These are phyloP conservation scores for Vanacampus margaritifer DNA, from an alignment of 2,113 vertebrate genomes.

Conservation along the genomic window DNA sequence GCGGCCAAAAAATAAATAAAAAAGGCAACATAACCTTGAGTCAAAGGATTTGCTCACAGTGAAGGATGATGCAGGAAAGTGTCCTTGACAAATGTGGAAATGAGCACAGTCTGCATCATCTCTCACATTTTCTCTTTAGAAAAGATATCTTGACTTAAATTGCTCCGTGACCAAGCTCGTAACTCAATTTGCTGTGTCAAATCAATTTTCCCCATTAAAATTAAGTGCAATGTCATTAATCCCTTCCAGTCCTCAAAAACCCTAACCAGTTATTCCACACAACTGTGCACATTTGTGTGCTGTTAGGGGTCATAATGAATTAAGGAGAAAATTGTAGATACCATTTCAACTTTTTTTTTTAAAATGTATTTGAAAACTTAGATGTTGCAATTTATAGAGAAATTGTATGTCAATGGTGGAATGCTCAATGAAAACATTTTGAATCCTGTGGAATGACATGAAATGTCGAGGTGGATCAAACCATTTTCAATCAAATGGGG, in stretches of 20 bases:
- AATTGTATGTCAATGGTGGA: too few species aligned
- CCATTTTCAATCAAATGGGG: too few species aligned
- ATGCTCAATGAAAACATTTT: too few species aligned
- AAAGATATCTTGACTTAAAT: conserved; percentile 15
- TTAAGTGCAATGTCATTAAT: neutral
- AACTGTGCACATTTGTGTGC: neutral
- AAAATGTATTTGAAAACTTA: too few species aligned
- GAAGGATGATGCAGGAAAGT: conserved; percentile 28
- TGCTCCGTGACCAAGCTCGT: neutral
- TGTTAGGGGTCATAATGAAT: too few species aligned
- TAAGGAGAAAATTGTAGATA: too few species aligned
- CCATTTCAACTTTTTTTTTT: too few species aligned
- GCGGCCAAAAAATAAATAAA: conserved; percentile 10
- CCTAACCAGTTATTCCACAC: neutral
- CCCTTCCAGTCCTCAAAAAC: neutral
- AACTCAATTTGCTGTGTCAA: neutral
- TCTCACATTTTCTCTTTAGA: conserved; percentile 22
- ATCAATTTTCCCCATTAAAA: neutral
- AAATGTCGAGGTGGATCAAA: too few species aligned
- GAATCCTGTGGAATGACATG: too few species aligned
- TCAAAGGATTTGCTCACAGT: conserved; percentile 38
- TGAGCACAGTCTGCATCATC: conserved; percentile 5
- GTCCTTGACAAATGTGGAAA: conserved; percentile 33
- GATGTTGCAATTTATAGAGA: too few species aligned
- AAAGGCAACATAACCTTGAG: conserved; percentile 47